Base-by-base conservation (phyloP, 2,888 invertebrate genomes). In the Mamestra brassicae region DNA sequence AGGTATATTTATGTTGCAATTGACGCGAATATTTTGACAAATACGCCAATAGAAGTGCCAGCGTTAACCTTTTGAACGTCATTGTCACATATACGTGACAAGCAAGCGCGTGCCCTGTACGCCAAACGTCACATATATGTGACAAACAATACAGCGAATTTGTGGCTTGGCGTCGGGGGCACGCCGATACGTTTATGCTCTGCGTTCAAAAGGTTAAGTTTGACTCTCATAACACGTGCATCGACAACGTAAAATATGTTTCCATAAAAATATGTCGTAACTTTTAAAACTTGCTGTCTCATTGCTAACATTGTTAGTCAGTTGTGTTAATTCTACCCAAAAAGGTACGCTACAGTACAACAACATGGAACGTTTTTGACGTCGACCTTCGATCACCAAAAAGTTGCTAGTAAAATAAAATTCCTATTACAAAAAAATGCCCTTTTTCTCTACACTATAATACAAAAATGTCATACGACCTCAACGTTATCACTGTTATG, bases 251-350 rank as follows among this genome's bases (percentile, higher is more conserved):
- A 26, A 64, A 65, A 65, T 15, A 42, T n/a, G 47, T 60, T 52
- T 42, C 26, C 45, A 61, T 45, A 45, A 74, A 50, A 50, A 15
- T 15, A 57, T 57, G 57, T 58, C n/a, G 45, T 42, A 50, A 61
- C 38, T 11, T 26, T 61, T 38, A 34, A 54, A 45, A 36, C 47
- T 34, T 38, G 42, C 50, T 6, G 36, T 45, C 5, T 68, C 45
- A 78, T 78, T 17, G 36, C 15, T 26, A 17, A 77, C 11, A 17
- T 17, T 52, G 77, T 36, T 68, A 45, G 67, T 38, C 13, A 26
- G 38, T 26, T 26, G 3, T 58, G 26, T 45, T 52, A 57, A 69
- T 6, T 78, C 8, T 50, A 36, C 38, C 54, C 3, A 61, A 54
- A 54, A 45, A 68, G 34, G 11, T 36, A 45, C 3, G 13, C 8